phyloP scores from a whole-genome alignment of 2,113 vertebrate species.

The Notiomystis cincta region DNA sequence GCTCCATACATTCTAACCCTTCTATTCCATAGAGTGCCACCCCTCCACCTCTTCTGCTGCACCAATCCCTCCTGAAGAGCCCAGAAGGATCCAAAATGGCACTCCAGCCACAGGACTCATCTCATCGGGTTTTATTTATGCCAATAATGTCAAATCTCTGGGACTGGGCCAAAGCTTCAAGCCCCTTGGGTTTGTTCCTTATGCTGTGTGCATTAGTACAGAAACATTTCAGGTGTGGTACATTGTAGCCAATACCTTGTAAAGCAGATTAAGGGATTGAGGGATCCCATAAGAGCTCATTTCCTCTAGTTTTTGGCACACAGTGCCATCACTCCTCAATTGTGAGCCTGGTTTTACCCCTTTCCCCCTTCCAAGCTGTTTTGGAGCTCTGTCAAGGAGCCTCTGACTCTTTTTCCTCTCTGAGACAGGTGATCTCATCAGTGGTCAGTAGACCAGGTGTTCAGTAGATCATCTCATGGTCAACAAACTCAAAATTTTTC shows the following conservation, averaged over 20 bases:
- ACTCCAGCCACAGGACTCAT: neutral
- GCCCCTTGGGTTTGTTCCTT: neutral
- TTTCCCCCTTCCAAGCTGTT: neutral
- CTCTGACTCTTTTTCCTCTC: too few species aligned
- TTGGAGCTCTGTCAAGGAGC: neutral
- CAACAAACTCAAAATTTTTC: neutral
- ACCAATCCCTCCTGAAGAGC: neutral
- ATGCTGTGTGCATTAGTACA: neutral
- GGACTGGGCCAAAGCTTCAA: neutral
- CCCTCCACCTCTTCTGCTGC: neutral
- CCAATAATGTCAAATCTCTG: neutral
- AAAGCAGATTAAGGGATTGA: neutral
- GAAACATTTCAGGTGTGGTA: neutral
- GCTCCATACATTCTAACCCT: neutral
- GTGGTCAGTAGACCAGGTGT: neutral
- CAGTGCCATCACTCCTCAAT: fast-evolving
- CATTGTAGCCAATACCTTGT: neutral
- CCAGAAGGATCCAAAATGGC: neutral
- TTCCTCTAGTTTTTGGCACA: neutral
- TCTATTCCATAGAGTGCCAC: neutral
- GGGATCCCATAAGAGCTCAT: too few species aligned
- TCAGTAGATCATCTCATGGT: neutral
- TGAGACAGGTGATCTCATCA: neutral
- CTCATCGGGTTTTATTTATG: neutral
- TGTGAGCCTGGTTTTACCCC: neutral